These are phyloP conservation scores for Ceraclea dissimilis DNA, from an alignment of 2,888 invertebrate genomes.

Conservation along the genomic window DNA sequence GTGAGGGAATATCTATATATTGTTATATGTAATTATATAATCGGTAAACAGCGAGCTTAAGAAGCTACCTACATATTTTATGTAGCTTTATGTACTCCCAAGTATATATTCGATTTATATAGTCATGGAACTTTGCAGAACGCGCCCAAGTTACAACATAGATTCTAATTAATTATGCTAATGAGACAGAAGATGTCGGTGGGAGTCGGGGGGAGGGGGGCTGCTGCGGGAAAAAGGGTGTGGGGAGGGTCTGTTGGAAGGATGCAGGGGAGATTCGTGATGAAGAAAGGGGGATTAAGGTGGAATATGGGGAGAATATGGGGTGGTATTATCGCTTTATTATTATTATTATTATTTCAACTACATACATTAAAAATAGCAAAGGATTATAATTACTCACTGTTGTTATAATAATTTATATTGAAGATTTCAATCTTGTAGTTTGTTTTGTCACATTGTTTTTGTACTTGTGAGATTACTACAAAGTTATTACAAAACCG, in stretches of 20 bases:
- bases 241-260: neutral
- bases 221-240: constrained; percentile 9
- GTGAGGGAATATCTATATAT: too few relatives aligned
- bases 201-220: constrained; percentile 18
- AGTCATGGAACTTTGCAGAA: constrained; percentile 19
- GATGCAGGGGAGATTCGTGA: constrained; percentile 10
- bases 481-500: too few relatives aligned
- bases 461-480: too few relatives aligned
- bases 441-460: too few relatives aligned
- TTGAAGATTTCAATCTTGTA: neutral
- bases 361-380: neutral
- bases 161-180: constrained; percentile 27
- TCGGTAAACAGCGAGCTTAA: too few relatives aligned
- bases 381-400: neutral
- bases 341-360: constrained; percentile 27
- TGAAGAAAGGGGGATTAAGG: constrained; percentile 8
- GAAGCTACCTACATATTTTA: too few relatives aligned
- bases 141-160: constrained; percentile 26
- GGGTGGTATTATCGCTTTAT: neutral
- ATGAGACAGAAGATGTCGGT: constrained; percentile 24
- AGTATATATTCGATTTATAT: too few relatives aligned
- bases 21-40: too few relatives aligned
- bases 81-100: too few relatives aligned
- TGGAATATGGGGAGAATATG: constrained; percentile 26
- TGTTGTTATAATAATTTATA: neutral